These are phyloP conservation scores for Platycnemis pennipes DNA, from an alignment of 2,888 invertebrate genomes.

Conservation along the genomic window DNA sequence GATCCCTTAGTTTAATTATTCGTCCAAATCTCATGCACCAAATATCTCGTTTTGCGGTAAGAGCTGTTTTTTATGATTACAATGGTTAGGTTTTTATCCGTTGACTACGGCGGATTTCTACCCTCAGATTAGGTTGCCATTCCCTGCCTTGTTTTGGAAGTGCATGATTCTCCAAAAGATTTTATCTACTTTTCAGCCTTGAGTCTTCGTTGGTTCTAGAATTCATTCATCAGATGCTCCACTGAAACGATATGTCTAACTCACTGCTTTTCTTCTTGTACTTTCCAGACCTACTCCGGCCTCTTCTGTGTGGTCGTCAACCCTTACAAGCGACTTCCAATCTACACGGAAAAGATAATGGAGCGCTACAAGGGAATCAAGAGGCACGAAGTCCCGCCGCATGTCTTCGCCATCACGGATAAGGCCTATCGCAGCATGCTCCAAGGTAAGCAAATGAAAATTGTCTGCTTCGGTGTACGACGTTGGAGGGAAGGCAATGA, in stretches of 20 bases:
- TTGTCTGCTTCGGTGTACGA: background rate
- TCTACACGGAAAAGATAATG: constrained; percentile 99
- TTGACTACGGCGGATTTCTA: too few relatives aligned
- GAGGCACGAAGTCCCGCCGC: constrained; percentile 99
- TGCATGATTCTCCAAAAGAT: background rate
- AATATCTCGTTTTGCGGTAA: too few relatives aligned
- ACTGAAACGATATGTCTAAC: background rate
- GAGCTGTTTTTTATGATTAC: too few relatives aligned
- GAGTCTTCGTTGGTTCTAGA: background rate
- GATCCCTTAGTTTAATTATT: too few relatives aligned
- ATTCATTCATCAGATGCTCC: background rate
- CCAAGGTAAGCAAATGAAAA: constrained; percentile 86
- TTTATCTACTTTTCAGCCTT: background rate
- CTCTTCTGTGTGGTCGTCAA: constrained; percentile 99
- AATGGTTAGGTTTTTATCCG: too few relatives aligned
- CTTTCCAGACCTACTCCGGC: constrained; percentile 98
- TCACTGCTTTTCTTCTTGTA: constrained; percentile 72
- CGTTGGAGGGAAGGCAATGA: background rate
- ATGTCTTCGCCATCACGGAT: constrained; percentile 99
- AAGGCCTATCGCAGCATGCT: constrained; percentile 99
- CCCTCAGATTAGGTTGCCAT: too few relatives aligned
- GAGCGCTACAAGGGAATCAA: constrained; percentile 99
- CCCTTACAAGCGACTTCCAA: constrained; percentile 99
- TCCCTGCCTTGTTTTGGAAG: too few relatives aligned
- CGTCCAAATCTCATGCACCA: too few relatives aligned